A percentile compares a stretch with the other conserved stretches of the same genome.
phyloP scores from a whole-genome alignment of 2,797 vertebrate species.

The Pachyuromys duprasi region DNA sequence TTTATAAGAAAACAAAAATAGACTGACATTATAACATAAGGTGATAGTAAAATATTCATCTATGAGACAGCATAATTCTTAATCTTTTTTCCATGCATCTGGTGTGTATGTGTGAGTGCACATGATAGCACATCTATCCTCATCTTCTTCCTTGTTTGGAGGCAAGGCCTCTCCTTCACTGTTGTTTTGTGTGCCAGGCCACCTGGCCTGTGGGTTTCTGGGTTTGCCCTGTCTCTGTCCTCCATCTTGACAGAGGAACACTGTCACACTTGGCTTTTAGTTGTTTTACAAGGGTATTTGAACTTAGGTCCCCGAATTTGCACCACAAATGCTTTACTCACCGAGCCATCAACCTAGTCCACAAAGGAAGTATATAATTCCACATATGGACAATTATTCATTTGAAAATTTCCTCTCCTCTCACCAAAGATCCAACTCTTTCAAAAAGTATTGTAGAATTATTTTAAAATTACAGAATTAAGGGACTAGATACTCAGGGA shows the following conservation, averaged over 20 bases:
- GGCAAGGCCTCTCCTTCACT: neutral
- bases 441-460: neutral
- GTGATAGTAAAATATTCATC: slow-evolving; percentile 21
- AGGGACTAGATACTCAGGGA: neutral
- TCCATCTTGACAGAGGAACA: neutral
- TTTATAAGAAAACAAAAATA: slow-evolving; percentile 30
- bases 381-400: neutral
- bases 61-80: slow-evolving; percentile 30
- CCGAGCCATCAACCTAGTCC: neutral
- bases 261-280: neutral
- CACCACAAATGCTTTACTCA: neutral
- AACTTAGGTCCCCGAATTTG: neutral
- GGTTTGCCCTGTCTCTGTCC: neutral
- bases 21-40: slow-evolving; percentile 25
- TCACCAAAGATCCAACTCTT: neutral
- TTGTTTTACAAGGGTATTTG: neutral
- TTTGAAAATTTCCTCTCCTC: slow-evolving; percentile 5
- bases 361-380: neutral
- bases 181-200: neutral
- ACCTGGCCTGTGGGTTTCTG: neutral
- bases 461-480: slow-evolving; percentile 43
- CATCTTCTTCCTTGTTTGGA: neutral
- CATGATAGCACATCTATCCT: neutral
- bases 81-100: neutral
- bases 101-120: neutral